Base-by-base conservation (phyloP, 2,113 vertebrate genomes). In the Pipra filicauda region DNA sequence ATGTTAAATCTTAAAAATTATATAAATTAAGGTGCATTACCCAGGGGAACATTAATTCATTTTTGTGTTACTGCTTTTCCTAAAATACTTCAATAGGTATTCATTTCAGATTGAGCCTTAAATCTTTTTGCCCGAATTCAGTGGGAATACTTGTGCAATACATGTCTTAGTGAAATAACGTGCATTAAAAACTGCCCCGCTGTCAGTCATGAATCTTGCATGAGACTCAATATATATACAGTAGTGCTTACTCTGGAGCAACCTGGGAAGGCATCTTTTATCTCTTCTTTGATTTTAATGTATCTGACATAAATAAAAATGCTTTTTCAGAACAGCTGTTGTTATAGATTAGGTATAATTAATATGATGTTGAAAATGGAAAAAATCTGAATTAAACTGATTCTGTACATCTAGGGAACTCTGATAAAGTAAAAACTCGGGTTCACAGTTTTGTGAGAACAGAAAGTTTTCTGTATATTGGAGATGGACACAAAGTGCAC, bases 121-220 rank as follows among this genome's bases (percentile, higher is more conserved):
- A 76, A 46, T 7, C 22, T 79, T 79, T 76, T 43, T 89, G 19
- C 14, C 44, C 59, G 74, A 85, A 90, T 77, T 88, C 58, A 70
- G 20, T 18, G 39, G 19, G 23, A 72, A 44, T 22, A 44, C 30
- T 59, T 61, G 37, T 19, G 18, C 41, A 54, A 49, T 26, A 59
- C 0, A 0, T 1, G 2, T 22, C 54, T 22, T 46, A 85, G 17
- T 27, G 28, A 92, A 87, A 93, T 15, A 57, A 73, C 1, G 1
- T 12, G 26, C 20, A 58, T 70, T 39, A 62, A 87, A 91, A 96
- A 37, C 9, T 57, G 46, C 11, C 27, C 27, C 21, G 9, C 62
- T 48, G 37, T 37, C 28, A 69, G 39, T 22, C 48, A 75, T 3
- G 8, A 84, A 30, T 18, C 41, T 70, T 54, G 43, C 15, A 78